Evolutionary conservation across 2,797 vertebrate species (phyloP).

Genomic region (Orientallactaga sibirica): DNA sequence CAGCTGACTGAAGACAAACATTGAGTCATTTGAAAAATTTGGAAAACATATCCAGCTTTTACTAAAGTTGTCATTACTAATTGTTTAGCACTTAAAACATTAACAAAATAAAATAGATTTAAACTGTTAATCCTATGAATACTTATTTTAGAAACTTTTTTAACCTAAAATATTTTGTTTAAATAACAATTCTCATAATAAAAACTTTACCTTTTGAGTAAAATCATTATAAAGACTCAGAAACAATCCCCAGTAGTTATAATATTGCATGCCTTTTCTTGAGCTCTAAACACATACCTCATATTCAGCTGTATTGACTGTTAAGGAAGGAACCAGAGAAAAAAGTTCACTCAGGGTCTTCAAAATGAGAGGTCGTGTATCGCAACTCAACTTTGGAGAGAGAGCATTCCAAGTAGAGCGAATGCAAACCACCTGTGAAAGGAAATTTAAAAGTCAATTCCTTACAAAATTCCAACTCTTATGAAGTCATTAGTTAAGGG

Average conservation of each 20-base stretch:
- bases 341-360: conserved; percentile 93
- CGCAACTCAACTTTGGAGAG: conserved; percentile 92
- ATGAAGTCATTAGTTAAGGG: not conserved
- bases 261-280: not conserved
- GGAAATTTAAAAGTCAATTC: conserved; percentile 23
- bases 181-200: conserved; percentile 7
- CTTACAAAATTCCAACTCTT: not conserved
- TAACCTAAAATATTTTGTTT: conserved; percentile 18
- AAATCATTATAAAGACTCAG: not conserved
- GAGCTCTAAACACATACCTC: conserved; percentile 88
- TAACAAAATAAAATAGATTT: conserved; percentile 33
- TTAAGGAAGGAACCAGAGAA: conserved; percentile 93
- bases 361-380: conserved; percentile 93
- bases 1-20: not conserved
- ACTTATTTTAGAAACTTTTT: conserved; percentile 42
- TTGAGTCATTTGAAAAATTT: not conserved
- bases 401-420: conserved; percentile 94
- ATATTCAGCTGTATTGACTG: conserved; percentile 93
- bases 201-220: conserved; percentile 11
- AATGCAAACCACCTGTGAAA: conserved; percentile 94
- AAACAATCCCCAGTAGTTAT: not conserved
- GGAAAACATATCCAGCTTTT: not conserved
- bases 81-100: conserved; percentile 36
- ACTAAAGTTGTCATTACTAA: not conserved
- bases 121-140: not conserved